These are phyloP conservation scores for Syrmaticus mikado DNA, from an alignment of 2,113 vertebrate genomes.

Conservation along the genomic window DNA sequence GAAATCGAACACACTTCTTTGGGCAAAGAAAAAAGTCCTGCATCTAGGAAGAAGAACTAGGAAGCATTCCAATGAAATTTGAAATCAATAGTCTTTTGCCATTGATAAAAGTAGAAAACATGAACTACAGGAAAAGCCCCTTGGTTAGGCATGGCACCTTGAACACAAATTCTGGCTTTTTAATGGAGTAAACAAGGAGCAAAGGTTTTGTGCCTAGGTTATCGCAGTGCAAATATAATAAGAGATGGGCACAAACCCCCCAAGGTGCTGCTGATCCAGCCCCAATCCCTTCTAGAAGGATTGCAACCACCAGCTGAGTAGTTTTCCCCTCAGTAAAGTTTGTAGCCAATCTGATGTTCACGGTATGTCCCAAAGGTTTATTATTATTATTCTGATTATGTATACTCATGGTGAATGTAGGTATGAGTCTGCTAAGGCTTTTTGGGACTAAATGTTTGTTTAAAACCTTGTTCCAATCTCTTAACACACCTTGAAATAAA, in stretches of 20 bases:
- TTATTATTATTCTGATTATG: constrained; percentile 7
- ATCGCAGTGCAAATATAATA: constrained; percentile 38
- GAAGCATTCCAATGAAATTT: neutral
- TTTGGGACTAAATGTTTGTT: constrained; percentile 11
- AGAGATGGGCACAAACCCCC: constrained; percentile 15
- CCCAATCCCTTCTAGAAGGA: neutral
- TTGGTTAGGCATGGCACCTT: neutral
- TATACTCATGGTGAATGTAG: neutral
- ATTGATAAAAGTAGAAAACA: neutral
- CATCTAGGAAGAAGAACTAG: neutral
- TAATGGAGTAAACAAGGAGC: constrained; percentile 9
- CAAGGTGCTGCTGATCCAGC: neutral
- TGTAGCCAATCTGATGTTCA: constrained; percentile 36
- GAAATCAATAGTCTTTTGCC: neutral
- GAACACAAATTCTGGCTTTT: neutral
- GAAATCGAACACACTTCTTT: constrained; percentile 24
- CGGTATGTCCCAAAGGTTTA: neutral
- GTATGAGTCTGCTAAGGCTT: constrained; percentile 16
- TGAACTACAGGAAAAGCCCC: neutral
- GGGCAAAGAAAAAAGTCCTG: neutral
- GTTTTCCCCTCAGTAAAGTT: constrained; percentile 3
- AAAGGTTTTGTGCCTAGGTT: neutral
- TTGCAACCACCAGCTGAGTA: constrained; percentile 40
- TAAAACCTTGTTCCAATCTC: constrained; percentile 58
- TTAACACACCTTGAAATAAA: constrained; percentile 57